Conservation (phyloP, 2,888 invertebrate genomes). For the Drosophila bunnanda region DNA sequence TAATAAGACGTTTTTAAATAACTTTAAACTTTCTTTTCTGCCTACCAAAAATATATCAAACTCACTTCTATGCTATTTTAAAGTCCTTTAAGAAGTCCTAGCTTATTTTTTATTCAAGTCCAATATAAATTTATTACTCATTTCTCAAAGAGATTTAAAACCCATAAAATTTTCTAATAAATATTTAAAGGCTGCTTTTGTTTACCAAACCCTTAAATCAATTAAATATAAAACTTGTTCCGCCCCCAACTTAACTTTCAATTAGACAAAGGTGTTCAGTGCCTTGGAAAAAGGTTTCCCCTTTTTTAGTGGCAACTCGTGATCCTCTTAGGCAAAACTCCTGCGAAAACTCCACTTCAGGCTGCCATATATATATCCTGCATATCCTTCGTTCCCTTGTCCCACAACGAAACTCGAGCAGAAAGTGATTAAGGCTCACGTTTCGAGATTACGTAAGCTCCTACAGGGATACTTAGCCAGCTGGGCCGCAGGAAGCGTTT, state of each 20-base stretch:
- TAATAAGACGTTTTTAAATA: too few relatives aligned
- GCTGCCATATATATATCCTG: neutral
- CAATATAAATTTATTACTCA: too few relatives aligned
- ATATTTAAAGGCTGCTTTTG: neutral
- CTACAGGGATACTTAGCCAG: conserved; percentile 73
- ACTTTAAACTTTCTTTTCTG: neutral
- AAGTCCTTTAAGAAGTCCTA: too few relatives aligned
- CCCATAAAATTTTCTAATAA: neutral
- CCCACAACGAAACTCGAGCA: conserved; percentile 9
- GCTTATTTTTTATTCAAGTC: neutral
- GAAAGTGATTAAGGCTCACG: conserved; percentile 68
- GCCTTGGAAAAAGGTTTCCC: conserved; percentile 13
- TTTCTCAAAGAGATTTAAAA: neutral
- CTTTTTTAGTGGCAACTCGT: conserved; percentile 12
- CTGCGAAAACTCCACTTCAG: conserved; percentile 42
- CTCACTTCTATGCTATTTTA: neutral
- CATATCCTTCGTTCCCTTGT: neutral
- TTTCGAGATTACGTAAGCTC: conserved; percentile 75
- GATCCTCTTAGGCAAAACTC: conserved; percentile 40
- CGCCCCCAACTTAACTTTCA: conserved; percentile 10
- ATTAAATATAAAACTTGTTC: conserved; percentile 15
- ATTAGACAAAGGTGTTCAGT: conserved; percentile 13
- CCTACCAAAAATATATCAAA: neutral
- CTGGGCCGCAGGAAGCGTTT: conserved; percentile 16
- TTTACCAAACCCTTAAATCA: conserved; percentile 1